Base-by-base conservation (phyloP, 1,140 invertebrate genomes). In the Ruditapes philippinarum region DNA sequence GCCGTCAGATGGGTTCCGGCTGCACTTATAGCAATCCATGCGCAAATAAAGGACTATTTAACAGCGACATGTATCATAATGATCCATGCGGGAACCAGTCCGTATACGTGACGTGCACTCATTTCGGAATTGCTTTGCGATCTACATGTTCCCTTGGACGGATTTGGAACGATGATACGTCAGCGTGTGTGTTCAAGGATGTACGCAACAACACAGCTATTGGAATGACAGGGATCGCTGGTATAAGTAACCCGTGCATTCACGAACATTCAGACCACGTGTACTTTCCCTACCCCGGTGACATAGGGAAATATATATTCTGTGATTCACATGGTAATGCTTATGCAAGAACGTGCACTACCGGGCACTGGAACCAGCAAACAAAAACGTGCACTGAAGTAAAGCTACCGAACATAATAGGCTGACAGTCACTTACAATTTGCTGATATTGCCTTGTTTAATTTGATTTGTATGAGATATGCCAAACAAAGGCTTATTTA, bases 321-420 rank as follows among this genome's bases (percentile, higher is more conserved):
- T 91, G 91, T 78, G 88, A 92, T 65, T 11, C n/a, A 5, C 49
- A 79, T 36, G 89, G 88, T n/a, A 89, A 90, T 42, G 91, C 85
- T 7, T 91, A 74, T 25, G 80, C 80, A 0, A 42, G 70, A 11
- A 38, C 51, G 19, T 91, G 90, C 70, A 45, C 57, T 11, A 28
- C 57, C 11, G 86, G 90, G 0, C 25, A 89, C 45, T 91, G 90
- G 90, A 91, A 88, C 25, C 65, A 81, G 28, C 70, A 60, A 9
- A 76, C 70, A 36, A 83, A 83, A 49, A 78, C 88, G 1, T 91
- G 90, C 45, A 88, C 76, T 12, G 51, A 19, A 7, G 31, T 88
- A 1, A 12, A 33, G 3, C 81, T 42, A 5, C 73, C 73, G 11
- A 54, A 51, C 11, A 19, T 54, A 4, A 17, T 49, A 31, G 42